Base-by-base conservation (phyloP, 2,888 invertebrate genomes). In the Schrankia costaestrigalis region DNA sequence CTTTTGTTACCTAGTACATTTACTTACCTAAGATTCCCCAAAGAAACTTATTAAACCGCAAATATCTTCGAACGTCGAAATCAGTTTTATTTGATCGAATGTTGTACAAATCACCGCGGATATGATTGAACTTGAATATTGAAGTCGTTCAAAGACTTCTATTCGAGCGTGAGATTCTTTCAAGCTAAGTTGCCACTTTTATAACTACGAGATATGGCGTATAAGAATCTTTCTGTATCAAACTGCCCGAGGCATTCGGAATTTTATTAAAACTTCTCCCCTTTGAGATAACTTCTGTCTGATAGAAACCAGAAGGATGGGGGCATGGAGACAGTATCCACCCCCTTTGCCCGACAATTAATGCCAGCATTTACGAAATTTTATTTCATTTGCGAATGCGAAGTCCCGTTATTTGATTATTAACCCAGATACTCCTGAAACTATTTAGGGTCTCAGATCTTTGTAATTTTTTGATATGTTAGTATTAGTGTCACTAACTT, bases 221-320 rank as follows among this genome's bases (percentile, higher is more conserved):
- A 77, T 73, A 76, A 72, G 70, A 79, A 73, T 72, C 68, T 67
- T 62, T 66, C 63, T 74, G 75, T 77, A 69, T 73, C 74, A 70
- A 68, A 78, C 61, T 63, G 82, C 85, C 74, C 46, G 65, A 64
- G 79, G 85, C 83, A 70, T 70, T 77, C 54, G 66, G 73, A 76
- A 84, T 86, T 86, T 85, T 86, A 85, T 86, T 83, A 85, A 83
- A 86, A 84, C 71, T 86, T 81, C 73, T 71, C 81, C 82, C 80
- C 78, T 84, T 85, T 82, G 71, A 81, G 74, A 82, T 74, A 80
- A 81, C 78, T 81, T 82, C 71, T 77, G 71, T 84, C 82, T 84
- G 84, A 87, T 80, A 82, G 77, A 74, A 78, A 68, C 69, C 77
- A 73, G 72, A 57, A 59, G 56, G 56, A 58, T 56, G 52, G 48